Base-by-base conservation (phyloP, 2,888 invertebrate species). In the Aleiodes testaceus region DNA sequence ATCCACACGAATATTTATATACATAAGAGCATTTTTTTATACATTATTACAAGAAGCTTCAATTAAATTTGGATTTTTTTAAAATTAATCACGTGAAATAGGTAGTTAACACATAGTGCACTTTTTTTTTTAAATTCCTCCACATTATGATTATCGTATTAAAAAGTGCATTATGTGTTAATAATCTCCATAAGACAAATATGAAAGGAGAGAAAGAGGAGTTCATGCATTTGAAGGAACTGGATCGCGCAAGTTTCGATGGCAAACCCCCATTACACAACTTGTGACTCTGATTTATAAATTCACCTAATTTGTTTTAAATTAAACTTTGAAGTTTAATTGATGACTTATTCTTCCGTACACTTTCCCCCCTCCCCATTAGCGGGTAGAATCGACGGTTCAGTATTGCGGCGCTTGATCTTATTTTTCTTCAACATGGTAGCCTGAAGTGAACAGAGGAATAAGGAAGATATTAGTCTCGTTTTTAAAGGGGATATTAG, bases 361-460 rank as follows among this genome's bases (percentile, higher is more conserved):
- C 89, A 90, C 89, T 90, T 91, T 89, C 91, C 91, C 90, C 91
- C 91, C 90, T 92, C 91, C 88, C 91, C 92, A 88, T 92, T 91
- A 88, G 92, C 90, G 84, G 91, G 90, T 86, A 91, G 90, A 89
- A 94, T 93, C 90, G 92, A 92, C 85, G 93, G 93, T 89, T 94
- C 94, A 82, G 94, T 94, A 88, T 95, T 94, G 84, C 96, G 94
- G 88, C 97, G 93, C 91, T 97, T 97, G 92, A 97, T 97, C 93
- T 98, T 99, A 91, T 94, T 94, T 94, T 99, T 99, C 95, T 98
- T 98, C 93, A 99, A 92, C 99, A 99, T 99, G 90, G 98, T 99
- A 88, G 99, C 99, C 99, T 99, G 92, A 84, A 84, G 85, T 84
- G 84, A 86, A 87, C 84, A 87, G 80, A 87, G 83, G 84, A 87